These are phyloP conservation scores for Lasaia peninsularis DNA, from an alignment of 1,140 invertebrate genomes.

Conservation along the genomic window DNA sequence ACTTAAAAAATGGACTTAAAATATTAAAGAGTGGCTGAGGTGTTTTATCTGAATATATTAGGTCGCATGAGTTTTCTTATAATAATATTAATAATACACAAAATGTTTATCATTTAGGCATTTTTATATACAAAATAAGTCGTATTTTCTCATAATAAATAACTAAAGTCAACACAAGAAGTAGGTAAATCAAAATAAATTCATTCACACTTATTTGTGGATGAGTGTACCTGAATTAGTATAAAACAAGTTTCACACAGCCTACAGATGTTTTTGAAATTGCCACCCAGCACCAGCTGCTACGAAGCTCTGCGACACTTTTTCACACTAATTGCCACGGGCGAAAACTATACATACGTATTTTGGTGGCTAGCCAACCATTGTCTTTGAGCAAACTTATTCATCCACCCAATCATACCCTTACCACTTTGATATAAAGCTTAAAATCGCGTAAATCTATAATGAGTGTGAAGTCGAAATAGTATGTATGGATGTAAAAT, in stretches of 20 bases:
- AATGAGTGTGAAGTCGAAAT: not conserved
- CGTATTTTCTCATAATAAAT: no score
- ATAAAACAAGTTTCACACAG: conserved; percentile 8
- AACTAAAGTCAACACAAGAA: no score
- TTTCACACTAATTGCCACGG: conserved; percentile 39
- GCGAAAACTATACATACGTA: conserved; percentile 30
- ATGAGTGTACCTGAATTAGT: not conserved
- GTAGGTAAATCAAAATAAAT: no score
- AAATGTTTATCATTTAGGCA: no score
- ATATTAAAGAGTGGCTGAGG: no score
- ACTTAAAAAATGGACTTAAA: no score
- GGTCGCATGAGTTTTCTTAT: no score
- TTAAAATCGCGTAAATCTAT: conserved; percentile 5
- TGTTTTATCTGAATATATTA: no score
- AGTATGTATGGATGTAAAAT: conserved; percentile 26
- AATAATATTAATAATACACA: no score
- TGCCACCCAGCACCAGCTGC: conserved; percentile 23
- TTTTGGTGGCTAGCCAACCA: conserved; percentile 28
- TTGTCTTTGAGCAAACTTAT: conserved; percentile 23
- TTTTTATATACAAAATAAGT: no score
- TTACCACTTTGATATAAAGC: conserved; percentile 14
- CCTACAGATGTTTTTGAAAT: conserved; percentile 11
- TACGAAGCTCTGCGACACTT: conserved; percentile 30
- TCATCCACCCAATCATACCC: not conserved
- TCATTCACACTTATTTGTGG: no score